Evolutionary conservation across 2,797 vertebrate species (phyloP).

Genomic region (Eurystomus glaucurus): DNA sequence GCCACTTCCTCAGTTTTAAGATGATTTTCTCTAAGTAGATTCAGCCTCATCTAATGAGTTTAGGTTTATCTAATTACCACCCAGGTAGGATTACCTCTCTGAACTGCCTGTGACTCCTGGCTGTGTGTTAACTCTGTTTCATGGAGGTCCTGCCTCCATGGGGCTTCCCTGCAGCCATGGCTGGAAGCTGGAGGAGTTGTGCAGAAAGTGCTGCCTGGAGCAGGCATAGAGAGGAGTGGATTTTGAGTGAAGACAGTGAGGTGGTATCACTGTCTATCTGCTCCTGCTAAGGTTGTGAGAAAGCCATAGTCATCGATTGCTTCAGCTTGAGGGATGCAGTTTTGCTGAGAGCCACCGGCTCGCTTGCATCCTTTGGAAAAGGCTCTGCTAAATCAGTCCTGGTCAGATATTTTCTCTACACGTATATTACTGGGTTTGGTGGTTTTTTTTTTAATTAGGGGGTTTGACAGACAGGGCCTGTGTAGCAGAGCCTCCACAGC

Average conservation of each 20-base stretch:
- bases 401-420: not conserved
- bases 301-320: not conserved
- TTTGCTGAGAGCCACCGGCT: not conserved
- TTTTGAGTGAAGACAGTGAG: not conserved
- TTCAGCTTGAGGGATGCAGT: not conserved
- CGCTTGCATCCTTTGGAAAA: not conserved
- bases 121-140: not conserved
- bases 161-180: not conserved
- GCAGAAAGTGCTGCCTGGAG: not conserved
- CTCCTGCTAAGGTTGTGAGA: not conserved
- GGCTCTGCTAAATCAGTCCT: not conserved
- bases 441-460: not conserved
- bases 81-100: slow-evolving; percentile 63
- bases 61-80: slow-evolving; percentile 70
- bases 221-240: not conserved
- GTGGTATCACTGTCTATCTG: not conserved
- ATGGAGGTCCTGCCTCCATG: not conserved
- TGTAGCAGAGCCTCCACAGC: not conserved
- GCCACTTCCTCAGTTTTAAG: slow-evolving; percentile 18
- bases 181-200: not conserved
- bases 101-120: not conserved
- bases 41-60: slow-evolving; percentile 63
- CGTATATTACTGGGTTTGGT: accelerated
- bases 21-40: slow-evolving; percentile 66
- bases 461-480: accelerated